Evolutionary conservation across 2,797 vertebrate species (phyloP).

Genomic region (Epinephelus coioides): DNA sequence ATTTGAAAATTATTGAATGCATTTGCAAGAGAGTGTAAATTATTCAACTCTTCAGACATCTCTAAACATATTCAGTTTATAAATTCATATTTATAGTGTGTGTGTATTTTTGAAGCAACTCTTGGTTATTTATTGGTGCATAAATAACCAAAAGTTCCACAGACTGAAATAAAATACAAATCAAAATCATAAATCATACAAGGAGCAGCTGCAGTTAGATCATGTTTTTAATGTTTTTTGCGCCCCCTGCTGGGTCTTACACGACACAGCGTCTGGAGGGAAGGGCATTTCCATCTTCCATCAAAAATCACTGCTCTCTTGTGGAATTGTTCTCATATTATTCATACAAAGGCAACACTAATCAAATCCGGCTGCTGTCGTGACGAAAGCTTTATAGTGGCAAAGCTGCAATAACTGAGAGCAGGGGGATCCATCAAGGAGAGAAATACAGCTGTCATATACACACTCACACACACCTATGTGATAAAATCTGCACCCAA

Average conservation of each 20-base stretch:
- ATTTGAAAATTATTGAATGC: not conserved
- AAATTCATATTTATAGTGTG: too few relatives aligned
- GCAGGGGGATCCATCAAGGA: not conserved
- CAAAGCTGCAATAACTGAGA: conserved; percentile 12
- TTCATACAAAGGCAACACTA: conserved; percentile 19
- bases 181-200: not conserved
- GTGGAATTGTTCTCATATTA: conserved; percentile 27
- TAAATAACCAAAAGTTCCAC: not conserved
- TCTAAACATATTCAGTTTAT: not conserved
- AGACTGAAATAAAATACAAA: not conserved
- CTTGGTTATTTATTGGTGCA: not conserved
- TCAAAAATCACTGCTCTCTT: not conserved
- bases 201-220: conserved; percentile 23
- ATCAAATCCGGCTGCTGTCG: conserved; percentile 28
- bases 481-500: conserved; percentile 31
- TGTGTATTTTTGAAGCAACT: not conserved
- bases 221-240: conserved; percentile 53
- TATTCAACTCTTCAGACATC: not conserved
- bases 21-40: not conserved
- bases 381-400: conserved; percentile 28
- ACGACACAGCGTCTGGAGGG: not conserved
- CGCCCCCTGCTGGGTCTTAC: conserved; percentile 66
- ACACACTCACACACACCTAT: conserved; percentile 7
- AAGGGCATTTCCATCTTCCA: not conserved
- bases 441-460: conserved; percentile 9